Evolutionary conservation across 1,140 invertebrate species (phyloP).

Genomic region (Musca domestica): DNA sequence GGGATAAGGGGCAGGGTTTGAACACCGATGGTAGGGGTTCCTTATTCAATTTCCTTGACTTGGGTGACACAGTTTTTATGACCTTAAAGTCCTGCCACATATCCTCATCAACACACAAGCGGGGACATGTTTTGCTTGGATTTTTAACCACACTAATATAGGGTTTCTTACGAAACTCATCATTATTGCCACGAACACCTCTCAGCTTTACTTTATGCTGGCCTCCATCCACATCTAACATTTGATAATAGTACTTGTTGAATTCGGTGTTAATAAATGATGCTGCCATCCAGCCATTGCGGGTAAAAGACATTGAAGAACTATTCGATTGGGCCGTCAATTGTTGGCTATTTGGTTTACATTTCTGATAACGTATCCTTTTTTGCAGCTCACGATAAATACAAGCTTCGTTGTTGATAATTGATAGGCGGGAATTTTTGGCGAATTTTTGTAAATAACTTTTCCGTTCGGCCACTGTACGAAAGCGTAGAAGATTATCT

Average conservation of each 20-base stretch:
- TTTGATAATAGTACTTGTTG: conserved; percentile 45
- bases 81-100: conserved; percentile 32
- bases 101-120: conserved; percentile 34
- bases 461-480: conserved; percentile 49
- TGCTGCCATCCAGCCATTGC: conserved; percentile 50
- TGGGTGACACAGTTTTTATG: conserved; percentile 28
- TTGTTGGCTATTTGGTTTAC: conserved; percentile 39
- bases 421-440: conserved; percentile 44
- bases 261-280: conserved; percentile 45
- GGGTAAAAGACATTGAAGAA: conserved; percentile 42
- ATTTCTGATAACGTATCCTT: conserved; percentile 40
- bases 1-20: conserved; percentile 45
- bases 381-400: conserved; percentile 47
- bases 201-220: conserved; percentile 35
- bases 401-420: conserved; percentile 51
- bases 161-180: conserved; percentile 37
- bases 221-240: conserved; percentile 39
- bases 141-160: conserved; percentile 31
- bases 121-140: conserved; percentile 15
- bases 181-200: conserved; percentile 44
- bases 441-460: conserved; percentile 39
- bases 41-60: conserved; percentile 36
- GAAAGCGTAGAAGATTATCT: conserved; percentile 38
- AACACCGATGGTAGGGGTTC: conserved; percentile 38
- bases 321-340: conserved; percentile 30